Base-by-base conservation (phyloP, 2,113 vertebrate genomes). In the Phaetusa simplex region DNA sequence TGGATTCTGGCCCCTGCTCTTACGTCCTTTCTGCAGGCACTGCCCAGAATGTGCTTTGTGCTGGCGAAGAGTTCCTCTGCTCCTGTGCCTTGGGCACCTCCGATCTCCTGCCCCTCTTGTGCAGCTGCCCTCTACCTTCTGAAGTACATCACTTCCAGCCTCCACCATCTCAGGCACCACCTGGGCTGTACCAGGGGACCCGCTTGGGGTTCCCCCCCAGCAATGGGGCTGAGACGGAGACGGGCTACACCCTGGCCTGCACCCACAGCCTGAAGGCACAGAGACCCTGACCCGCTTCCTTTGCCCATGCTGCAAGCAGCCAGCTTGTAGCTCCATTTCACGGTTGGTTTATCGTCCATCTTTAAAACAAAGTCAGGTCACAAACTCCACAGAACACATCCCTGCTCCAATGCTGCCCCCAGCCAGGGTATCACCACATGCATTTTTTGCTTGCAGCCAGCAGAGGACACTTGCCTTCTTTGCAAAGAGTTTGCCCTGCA, bases 391-490 rank as follows among this genome's bases (percentile, higher is more conserved):
- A 12, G 65, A 27, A 15, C 42, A 12, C n/a, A 15, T 22, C 55
- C 61, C 56, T 21, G 38, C 72, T 86, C 8, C n/a, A 18, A 5
- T 3, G 27, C 59, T 24, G 30, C 71, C n/a, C 67, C 53, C 21
- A 42, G 34, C 45, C 64, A 45, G 47, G 56, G 42, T n/a, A 64
- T 9, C 59, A 20, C 45, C 56, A 62, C 69, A 30, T 53, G 94
- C 80, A 65, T 32, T 82, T 95, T 86, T 62, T 64, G 61, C 14
- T 15, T 58, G 20, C 14, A 49, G 77, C 94, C 98, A 96, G 96
- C 40, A 97, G 98, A 92, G 94, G 95, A 96, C 93, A 17, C 95
- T 43, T 50, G 93, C 26, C 85, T 65, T 61, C 97, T 92, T 76
- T 18, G 66, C 52, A 93, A 61, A 26, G 76, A 66, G n/a, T 61